Conservation (phyloP, 2,113 vertebrate genomes). For the Labeo rohita region DNA sequence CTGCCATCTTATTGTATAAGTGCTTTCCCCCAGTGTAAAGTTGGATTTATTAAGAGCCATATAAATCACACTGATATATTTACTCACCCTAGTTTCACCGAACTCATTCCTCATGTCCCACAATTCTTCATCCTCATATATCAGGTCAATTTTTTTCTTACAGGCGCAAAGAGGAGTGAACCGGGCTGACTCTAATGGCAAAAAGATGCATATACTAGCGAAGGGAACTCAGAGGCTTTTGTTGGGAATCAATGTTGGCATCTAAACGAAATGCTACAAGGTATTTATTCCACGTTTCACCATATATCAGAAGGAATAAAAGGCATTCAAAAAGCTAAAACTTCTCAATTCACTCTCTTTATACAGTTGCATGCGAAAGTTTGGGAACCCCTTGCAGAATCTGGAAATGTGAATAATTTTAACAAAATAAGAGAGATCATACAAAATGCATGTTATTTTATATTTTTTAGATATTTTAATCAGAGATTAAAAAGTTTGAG, state of each 20-base stretch:
- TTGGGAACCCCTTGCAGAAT: too few relatives aligned
- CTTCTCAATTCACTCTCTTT: constrained; percentile 5
- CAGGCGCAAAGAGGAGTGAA: not conserved
- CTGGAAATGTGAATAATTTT: too few relatives aligned
- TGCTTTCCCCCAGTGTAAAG: not conserved
- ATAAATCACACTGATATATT: constrained; percentile 40
- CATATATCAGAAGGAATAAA: constrained; percentile 28
- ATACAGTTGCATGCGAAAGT: not conserved
- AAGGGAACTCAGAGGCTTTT: not conserved
- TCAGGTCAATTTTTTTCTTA: constrained; percentile 15
- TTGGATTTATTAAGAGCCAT: constrained; percentile 49
- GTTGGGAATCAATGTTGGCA: not conserved
- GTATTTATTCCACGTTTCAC: constrained; percentile 35
- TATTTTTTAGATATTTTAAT: too few relatives aligned
- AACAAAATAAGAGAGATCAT: too few relatives aligned
- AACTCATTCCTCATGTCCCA: constrained; percentile 22
- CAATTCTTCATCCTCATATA: constrained; percentile 23
- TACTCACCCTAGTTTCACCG: constrained; percentile 13
- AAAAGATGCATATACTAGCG: not conserved
- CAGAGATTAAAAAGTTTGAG: too few relatives aligned
- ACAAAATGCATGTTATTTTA: too few relatives aligned
- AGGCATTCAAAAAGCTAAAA: constrained; percentile 35
- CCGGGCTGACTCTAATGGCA: constrained; percentile 5
- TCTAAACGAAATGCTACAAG: not conserved
- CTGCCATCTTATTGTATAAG: constrained; percentile 35